Evolutionary conservation across 2,888 invertebrate species (phyloP), one percentile per base, ranked within the genome.

Genomic region (Hirtodrosophila trivittata): DNA sequence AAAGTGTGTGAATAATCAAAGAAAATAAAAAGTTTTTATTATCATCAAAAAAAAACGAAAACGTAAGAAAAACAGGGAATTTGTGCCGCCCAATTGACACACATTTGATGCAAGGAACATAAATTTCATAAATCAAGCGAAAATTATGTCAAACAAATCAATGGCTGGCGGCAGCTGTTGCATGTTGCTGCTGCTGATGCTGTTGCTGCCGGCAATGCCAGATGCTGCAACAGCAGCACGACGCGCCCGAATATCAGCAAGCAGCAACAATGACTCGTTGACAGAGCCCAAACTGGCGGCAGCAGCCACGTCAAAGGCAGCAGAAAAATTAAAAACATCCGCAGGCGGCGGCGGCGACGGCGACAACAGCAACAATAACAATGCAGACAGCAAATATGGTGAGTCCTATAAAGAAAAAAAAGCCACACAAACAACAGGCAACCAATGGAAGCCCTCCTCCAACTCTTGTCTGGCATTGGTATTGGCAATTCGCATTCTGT

Each of bases 81-180:
- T 58, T 52, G 47, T 66, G 46, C 37, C 38, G 55, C 51, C 50
- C 55, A 58, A 58, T 64, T 75, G 71, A 64, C 71, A 70, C 59
- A 77, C 57, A 43, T 67, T 56, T 45, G 43, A 57, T 41, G 45
- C 57, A 54, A 54, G 13, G 10, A 21, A 38, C 63, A 64, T 56
- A 85, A 63, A 56, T 64, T 65, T 52, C 58, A 76, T 80, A 86
- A 83, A 74, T 76, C 74, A 80, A 66, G 58, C 63, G 46, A 64
- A 65, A 86, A 80, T 76, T 77, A 80, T 80, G 86, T 84, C 84
- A 80, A 84, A 81, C 75, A 77, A 84, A 86, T 85, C 78, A 72
- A 66, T 77, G 67, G 72, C 54, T 37, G 47, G 30, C 63, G 21
- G 63, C 72, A 38, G 52, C 65, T 32, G 60, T 49, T 62, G 39